phyloP scores from a whole-genome alignment of 92 coral and sea anemone species.

The Porites rus region DNA sequence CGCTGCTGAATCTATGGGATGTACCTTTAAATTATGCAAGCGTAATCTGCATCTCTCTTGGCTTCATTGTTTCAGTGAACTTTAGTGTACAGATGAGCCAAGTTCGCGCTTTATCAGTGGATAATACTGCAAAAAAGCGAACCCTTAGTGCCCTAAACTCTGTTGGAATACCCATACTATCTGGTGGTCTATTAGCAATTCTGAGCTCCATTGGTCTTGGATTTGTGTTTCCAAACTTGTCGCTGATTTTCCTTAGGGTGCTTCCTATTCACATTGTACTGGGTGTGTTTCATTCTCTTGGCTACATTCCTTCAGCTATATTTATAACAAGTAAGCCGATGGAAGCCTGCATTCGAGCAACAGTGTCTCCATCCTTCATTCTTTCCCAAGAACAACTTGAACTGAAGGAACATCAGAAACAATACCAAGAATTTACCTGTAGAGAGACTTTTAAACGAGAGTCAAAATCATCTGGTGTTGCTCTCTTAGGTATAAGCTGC shows the following conservation, averaged over 20 bases:
- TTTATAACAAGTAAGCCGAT: slow-evolving; percentile 44
- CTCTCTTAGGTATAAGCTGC: slow-evolving; percentile 66
- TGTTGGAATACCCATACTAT: slow-evolving; percentile 42
- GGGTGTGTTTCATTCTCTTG: slow-evolving; percentile 50
- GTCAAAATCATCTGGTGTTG: slow-evolving; percentile 18
- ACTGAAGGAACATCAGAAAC: slow-evolving; percentile 7
- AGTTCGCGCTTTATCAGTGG: slow-evolving; percentile 48
- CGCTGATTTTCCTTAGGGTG: slow-evolving; percentile 47
- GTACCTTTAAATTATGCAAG: slow-evolving; percentile 53
- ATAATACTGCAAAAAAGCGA: slow-evolving; percentile 30
- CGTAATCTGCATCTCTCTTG: slow-evolving; percentile 36
- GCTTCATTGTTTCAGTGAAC: slow-evolving; percentile 36
- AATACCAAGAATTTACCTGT: not conserved
- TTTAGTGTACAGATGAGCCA: slow-evolving; percentile 49
- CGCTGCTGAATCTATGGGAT: slow-evolving; percentile 45
- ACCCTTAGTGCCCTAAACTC: slow-evolving; percentile 47
- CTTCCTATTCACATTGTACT: slow-evolving; percentile 42
- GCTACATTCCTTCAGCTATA: slow-evolving; percentile 37
- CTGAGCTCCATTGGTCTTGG: slow-evolving; percentile 58
- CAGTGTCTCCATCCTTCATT: not conserved
- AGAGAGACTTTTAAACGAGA: not conserved
- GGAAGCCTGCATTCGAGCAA: slow-evolving; percentile 11
- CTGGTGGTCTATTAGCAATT: slow-evolving; percentile 51
- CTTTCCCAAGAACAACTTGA: not conserved
- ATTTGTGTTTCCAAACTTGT: slow-evolving; percentile 48